Percentiles rank a stretch among this genome's conserved stretches.
phyloP scores from a whole-genome alignment of 2,797 vertebrate species.

The Acrocephalus scirpaceus region DNA sequence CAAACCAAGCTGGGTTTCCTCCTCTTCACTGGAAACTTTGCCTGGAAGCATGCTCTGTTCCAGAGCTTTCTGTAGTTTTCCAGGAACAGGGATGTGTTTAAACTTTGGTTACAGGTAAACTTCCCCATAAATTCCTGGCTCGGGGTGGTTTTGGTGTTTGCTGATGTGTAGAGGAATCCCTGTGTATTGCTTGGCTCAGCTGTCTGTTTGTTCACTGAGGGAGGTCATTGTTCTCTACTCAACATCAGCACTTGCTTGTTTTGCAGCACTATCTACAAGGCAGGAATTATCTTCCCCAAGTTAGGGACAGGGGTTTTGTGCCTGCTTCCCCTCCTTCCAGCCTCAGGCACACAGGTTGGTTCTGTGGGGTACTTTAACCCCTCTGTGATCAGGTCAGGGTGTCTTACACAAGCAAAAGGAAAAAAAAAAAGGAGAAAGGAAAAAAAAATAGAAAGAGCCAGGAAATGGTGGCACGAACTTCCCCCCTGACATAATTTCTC shows the following conservation, averaged over 20 bases:
- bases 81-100: background rate
- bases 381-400: background rate
- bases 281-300: background rate
- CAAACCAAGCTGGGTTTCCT: background rate
- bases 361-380: background rate
- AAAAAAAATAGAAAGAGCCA: background rate
- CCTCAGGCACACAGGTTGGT: background rate
- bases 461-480: background rate
- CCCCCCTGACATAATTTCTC: background rate
- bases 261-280: slow-evolving; percentile 12
- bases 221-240: slow-evolving; percentile 19
- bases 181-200: background rate
- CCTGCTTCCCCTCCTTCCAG: background rate
- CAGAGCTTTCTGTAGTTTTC: background rate
- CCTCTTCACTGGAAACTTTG: background rate
- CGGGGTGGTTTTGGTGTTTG: background rate
- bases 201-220: background rate
- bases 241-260: background rate
- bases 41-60: background rate
- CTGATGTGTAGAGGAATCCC: slow-evolving; percentile 4
- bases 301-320: background rate
- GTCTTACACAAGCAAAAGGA: background rate
- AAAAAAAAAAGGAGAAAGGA: accelerated
- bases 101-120: background rate
- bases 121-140: background rate